These are phyloP conservation scores for Myotis findleyi DNA, from an alignment of 2,797 vertebrate species.

Conservation along the genomic window DNA sequence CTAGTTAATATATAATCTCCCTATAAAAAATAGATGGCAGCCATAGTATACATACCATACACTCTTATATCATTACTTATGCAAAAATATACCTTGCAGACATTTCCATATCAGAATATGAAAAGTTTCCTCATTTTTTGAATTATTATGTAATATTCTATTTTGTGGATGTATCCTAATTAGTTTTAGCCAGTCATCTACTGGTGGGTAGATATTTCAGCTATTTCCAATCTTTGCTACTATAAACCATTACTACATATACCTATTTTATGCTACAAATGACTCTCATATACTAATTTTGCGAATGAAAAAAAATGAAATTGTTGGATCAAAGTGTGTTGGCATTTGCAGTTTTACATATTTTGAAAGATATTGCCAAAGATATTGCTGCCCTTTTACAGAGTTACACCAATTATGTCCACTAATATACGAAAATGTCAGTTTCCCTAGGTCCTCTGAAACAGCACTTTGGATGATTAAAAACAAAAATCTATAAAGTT, in stretches of 20 bases:
- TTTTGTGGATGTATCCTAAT: slow-evolving; percentile 14
- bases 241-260: slow-evolving; percentile 22
- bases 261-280: slow-evolving; percentile 6
- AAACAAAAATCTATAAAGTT: slow-evolving; percentile 32
- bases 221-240: slow-evolving; percentile 15
- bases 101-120: neutral
- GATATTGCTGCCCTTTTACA: neutral
- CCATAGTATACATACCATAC: neutral
- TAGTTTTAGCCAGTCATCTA: neutral
- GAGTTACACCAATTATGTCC: neutral
- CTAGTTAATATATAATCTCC: neutral
- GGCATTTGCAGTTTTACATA: slow-evolving; percentile 4
- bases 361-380: slow-evolving; percentile 42
- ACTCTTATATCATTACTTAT: neutral
- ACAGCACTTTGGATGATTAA: neutral
- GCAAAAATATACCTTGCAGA: neutral
- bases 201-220: neutral
- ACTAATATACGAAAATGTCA: neutral
- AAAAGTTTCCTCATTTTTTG: neutral
- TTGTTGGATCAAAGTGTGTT: neutral
- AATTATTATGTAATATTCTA: neutral
- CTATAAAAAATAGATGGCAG: neutral
- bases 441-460: neutral
- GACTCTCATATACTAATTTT: slow-evolving; percentile 20
- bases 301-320: slow-evolving; percentile 2